phyloP scores from a whole-genome alignment of 2,113 vertebrate species.

The Phasianus colchicus region DNA sequence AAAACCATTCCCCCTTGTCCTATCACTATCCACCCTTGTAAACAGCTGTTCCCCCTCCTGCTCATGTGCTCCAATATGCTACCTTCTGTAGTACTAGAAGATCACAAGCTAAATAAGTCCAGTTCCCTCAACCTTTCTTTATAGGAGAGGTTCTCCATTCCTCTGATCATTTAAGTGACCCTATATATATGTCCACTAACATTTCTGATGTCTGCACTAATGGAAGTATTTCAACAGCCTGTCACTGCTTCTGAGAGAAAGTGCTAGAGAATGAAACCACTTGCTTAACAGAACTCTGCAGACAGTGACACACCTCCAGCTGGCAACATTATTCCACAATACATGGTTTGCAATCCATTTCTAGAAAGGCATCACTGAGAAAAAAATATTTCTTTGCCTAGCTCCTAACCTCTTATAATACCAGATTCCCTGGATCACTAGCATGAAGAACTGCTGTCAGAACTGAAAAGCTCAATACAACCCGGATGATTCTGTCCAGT shows the following conservation, averaged over 20 bases:
- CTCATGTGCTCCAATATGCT: too few species aligned
- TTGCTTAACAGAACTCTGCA: not conserved
- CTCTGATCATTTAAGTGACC: too few species aligned
- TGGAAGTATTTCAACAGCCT: not conserved
- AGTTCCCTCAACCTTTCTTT: too few species aligned
- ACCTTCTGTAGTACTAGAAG: too few species aligned
- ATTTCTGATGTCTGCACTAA: not conserved
- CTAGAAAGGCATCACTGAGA: not conserved
- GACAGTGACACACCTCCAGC: not conserved
- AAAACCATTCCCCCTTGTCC: too few species aligned
- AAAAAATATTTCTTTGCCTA: not conserved
- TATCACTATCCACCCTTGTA: too few species aligned
- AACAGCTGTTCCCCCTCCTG: too few species aligned
- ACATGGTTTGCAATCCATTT: not conserved
- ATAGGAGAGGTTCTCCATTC: too few species aligned
- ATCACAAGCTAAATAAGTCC: too few species aligned
- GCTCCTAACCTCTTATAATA: not conserved
- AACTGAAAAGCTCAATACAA: not conserved
- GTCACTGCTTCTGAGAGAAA: not conserved
- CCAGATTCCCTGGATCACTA: not conserved
- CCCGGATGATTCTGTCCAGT: not conserved
- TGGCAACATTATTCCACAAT: rapidly evolving
- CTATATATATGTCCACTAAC: not conserved
- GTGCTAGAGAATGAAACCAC: not conserved
- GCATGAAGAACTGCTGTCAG: not conserved